phyloP scores from a whole-genome alignment of 2,888 invertebrate genomes.

The Plagodis pulveraria region DNA sequence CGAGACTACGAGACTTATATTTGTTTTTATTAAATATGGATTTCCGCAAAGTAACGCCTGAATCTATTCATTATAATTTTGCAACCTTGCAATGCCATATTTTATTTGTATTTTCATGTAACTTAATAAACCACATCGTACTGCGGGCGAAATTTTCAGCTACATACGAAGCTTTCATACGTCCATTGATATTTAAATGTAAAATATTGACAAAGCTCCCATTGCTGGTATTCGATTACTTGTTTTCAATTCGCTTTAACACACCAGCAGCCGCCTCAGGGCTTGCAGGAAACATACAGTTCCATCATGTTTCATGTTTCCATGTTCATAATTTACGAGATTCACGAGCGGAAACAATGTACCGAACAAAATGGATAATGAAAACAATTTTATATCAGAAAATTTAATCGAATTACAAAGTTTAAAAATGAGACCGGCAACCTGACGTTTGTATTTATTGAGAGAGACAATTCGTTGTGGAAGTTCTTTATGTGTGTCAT shows the following conservation, averaged over 20 bases:
- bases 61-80: too few relatives aligned
- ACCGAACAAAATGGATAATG: conserved; percentile 76
- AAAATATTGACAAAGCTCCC: conserved; percentile 81
- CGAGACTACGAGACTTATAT: too few relatives aligned
- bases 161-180: conserved; percentile 33
- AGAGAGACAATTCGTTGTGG: conserved; percentile 16
- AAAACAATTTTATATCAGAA: conserved; percentile 77
- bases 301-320: conserved; percentile 29
- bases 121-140: too few relatives aligned
- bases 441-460: conserved; percentile 52
- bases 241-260: conserved; percentile 82
- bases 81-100: too few relatives aligned
- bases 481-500: conserved; percentile 22
- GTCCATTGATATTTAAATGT: conserved; percentile 78
- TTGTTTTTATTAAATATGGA: too few relatives aligned
- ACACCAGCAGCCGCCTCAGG: conserved; percentile 70
- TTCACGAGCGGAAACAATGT: conserved; percentile 75
- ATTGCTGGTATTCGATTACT: conserved; percentile 81
- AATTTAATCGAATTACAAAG: conserved; percentile 71
- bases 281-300: conserved; percentile 71
- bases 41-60: too few relatives aligned
- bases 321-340: conserved; percentile 74
- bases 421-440: conserved; percentile 61
- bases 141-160: too few relatives aligned
- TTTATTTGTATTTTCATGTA: too few relatives aligned